A percentile compares a stretch with the other conserved stretches of the same genome.
Conservation (phyloP, 2,113 vertebrate genomes). For the Tenrec ecaudatus region DNA sequence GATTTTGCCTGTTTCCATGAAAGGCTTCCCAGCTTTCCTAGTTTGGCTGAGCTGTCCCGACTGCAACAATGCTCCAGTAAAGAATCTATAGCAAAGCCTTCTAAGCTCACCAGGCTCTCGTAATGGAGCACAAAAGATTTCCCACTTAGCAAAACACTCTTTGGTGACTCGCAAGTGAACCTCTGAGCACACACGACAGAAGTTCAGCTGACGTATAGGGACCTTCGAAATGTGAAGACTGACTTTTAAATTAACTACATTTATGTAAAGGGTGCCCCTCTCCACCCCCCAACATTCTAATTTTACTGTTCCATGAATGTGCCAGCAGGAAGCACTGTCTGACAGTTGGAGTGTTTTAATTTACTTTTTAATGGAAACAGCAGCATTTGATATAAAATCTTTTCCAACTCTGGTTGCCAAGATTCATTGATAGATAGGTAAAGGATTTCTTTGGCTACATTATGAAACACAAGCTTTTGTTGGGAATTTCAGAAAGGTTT, state of each 20-base stretch:
- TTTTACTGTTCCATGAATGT: slow-evolving; percentile 79
- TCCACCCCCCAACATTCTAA: slow-evolving; percentile 82
- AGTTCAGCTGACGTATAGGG: slow-evolving; percentile 72
- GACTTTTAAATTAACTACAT: slow-evolving; percentile 83
- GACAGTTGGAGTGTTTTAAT: slow-evolving; percentile 77
- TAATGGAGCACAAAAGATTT: slow-evolving; percentile 54
- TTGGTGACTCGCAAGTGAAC: slow-evolving; percentile 50
- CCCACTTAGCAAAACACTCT: background rate
- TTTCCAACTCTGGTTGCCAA: slow-evolving; percentile 60
- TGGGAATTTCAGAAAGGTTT: background rate
- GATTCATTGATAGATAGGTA: slow-evolving; percentile 72
- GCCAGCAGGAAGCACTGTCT: slow-evolving; percentile 82
- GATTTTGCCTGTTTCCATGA: background rate
- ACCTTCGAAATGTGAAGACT: slow-evolving; percentile 78
- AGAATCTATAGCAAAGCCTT: background rate
- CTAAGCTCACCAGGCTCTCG: background rate
- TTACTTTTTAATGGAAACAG: slow-evolving; percentile 81
- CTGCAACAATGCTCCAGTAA: background rate
- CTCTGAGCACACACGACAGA: slow-evolving; percentile 62
- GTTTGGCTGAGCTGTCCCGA: too few species aligned
- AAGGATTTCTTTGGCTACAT: slow-evolving; percentile 51
- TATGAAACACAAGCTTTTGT: slow-evolving; percentile 51
- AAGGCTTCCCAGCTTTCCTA: background rate
- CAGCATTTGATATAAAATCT: slow-evolving; percentile 68
- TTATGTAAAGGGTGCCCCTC: slow-evolving; percentile 69